Evolutionary conservation across 2,888 invertebrate species (phyloP).

Genomic region (Ophraella communa): DNA sequence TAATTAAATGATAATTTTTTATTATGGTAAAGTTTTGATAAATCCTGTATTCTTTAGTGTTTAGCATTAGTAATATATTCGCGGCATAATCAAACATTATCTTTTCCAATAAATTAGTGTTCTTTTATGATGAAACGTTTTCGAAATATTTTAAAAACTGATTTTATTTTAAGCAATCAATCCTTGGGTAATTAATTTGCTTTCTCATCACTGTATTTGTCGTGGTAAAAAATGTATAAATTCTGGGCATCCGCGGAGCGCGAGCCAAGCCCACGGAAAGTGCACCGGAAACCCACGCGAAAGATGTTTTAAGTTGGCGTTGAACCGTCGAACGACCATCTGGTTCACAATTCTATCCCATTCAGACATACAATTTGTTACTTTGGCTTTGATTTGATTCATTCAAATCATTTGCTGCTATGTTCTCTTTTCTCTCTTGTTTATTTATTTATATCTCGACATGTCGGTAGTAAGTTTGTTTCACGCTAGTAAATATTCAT

Average conservation of each 20-base stretch:
- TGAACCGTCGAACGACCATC: slow-evolving; percentile 31
- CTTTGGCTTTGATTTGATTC: slow-evolving; percentile 31
- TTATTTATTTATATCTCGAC: slow-evolving; percentile 18
- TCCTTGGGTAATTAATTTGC: not conserved
- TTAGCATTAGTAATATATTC: too few relatives aligned
- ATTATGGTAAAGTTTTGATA: too few relatives aligned
- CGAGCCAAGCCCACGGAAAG: slow-evolving; percentile 34
- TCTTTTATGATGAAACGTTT: too few relatives aligned
- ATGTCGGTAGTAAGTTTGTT: slow-evolving; percentile 26
- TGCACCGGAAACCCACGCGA: slow-evolving; percentile 30
- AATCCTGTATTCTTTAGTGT: too few relatives aligned
- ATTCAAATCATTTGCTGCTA: slow-evolving; percentile 24
- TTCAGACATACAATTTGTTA: slow-evolving; percentile 33
- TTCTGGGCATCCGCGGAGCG: slow-evolving; percentile 28
- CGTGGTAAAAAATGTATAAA: slow-evolving; percentile 12
- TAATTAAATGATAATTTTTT: too few relatives aligned
- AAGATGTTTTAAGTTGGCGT: slow-evolving; percentile 32
- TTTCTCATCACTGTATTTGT: not conserved
- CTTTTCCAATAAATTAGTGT: too few relatives aligned
- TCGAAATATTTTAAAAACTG: not conserved
- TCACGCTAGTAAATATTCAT: slow-evolving; percentile 30
- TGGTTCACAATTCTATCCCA: slow-evolving; percentile 28
- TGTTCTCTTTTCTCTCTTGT: slow-evolving; percentile 10
- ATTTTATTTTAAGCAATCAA: not conserved
- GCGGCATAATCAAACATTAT: too few relatives aligned